Conservation (phyloP, 2,797 vertebrate genomes). For the Anableps anableps region DNA sequence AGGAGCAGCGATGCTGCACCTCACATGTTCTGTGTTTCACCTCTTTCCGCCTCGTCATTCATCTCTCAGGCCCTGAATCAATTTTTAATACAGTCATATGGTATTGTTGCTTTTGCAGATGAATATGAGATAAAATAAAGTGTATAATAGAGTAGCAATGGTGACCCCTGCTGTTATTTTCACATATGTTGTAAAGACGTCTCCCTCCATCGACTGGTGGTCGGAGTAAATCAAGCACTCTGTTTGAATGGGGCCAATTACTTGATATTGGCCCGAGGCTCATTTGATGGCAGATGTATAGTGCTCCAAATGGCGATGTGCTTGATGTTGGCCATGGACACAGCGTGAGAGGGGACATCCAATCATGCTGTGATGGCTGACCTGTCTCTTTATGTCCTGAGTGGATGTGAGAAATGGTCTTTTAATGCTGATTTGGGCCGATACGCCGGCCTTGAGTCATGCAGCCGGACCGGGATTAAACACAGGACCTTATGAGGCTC, state of each 20-base stretch:
- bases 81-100: constrained; percentile 80
- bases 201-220: constrained; percentile 42
- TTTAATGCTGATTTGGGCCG: constrained; percentile 62
- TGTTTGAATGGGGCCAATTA: constrained; percentile 72
- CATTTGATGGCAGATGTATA: constrained; percentile 74
- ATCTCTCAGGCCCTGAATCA: constrained; percentile 62
- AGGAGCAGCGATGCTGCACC: constrained; percentile 20
- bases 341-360: constrained; percentile 75
- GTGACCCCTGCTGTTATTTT: constrained; percentile 33
- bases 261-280: constrained; percentile 64
- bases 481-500: constrained; percentile 51
- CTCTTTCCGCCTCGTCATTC: constrained; percentile 61
- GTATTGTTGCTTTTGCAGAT: constrained; percentile 64
- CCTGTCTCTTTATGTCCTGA: constrained; percentile 70
- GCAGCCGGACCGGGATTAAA: constrained; percentile 47
- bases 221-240: constrained; percentile 47
- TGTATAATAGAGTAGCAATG: constrained; percentile 12
- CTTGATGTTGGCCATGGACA: constrained; percentile 71
- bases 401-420: constrained; percentile 68
- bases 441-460: constrained; percentile 50
- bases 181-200: constrained; percentile 32
- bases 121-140: constrained; percentile 58
- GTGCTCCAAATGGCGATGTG: constrained; percentile 64
- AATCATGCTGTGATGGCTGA: constrained; percentile 75
- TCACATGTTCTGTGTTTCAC: constrained; percentile 41